Evolutionary conservation across 2,888 invertebrate species (phyloP).

Genomic region (Drosophila greeni): DNA sequence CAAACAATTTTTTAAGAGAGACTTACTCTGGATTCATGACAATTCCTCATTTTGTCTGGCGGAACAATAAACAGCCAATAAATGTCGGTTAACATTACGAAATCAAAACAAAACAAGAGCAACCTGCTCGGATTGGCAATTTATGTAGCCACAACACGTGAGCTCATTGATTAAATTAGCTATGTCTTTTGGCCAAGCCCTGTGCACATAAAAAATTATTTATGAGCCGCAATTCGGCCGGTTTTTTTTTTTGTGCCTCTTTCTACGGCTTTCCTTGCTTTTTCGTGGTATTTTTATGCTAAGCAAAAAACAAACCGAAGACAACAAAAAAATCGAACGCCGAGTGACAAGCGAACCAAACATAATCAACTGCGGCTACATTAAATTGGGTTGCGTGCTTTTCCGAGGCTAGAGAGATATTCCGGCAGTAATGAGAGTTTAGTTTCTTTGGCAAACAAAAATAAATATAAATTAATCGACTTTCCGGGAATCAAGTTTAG

Average conservation of each 20-base stretch:
- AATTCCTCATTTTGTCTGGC: conserved; percentile 53
- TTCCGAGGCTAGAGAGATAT: conserved; percentile 37
- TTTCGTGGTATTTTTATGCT: conserved; percentile 50
- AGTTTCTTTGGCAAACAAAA: not conserved
- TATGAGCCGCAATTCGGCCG: conserved; percentile 56
- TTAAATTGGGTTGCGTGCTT: conserved; percentile 64
- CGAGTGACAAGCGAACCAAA: conserved; percentile 61
- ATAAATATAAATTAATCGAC: not conserved
- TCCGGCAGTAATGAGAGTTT: not conserved
- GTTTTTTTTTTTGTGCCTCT: conserved; percentile 20
- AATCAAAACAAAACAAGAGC: conserved; percentile 50
- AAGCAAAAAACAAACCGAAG: conserved; percentile 40
- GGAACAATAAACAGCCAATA: conserved; percentile 57
- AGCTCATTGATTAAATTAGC: conserved; percentile 71
- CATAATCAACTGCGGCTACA: conserved; percentile 63
- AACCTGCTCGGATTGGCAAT: conserved; percentile 41
- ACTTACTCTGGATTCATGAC: conserved; percentile 48
- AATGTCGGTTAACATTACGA: conserved; percentile 59
- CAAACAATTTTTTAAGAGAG: not conserved
- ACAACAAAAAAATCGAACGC: conserved; percentile 42
- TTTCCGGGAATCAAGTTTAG: not conserved
- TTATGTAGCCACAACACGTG: conserved; percentile 70
- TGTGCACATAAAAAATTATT: conserved; percentile 64
- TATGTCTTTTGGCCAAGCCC: conserved; percentile 53
- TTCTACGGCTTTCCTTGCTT: conserved; percentile 30